Evolutionary conservation across 2,797 vertebrate species (phyloP).

Genomic region (Tapera naevia): DNA sequence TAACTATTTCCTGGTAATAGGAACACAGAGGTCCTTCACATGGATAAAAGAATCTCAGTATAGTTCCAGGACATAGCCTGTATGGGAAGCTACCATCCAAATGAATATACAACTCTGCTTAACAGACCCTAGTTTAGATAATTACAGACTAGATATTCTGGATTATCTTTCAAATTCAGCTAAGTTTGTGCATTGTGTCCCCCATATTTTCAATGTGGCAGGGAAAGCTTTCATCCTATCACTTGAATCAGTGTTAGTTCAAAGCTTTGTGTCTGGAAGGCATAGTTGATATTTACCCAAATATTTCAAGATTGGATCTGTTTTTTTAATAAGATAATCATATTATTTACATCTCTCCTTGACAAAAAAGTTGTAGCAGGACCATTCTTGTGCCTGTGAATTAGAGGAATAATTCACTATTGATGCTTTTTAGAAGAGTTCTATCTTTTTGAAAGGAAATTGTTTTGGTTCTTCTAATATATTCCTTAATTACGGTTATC

Average conservation of each 20-base stretch:
- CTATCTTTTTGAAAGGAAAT: neutral
- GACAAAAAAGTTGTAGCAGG: neutral
- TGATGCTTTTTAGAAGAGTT: neutral
- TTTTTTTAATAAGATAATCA: neutral
- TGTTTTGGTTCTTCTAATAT: neutral
- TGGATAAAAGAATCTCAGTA: neutral
- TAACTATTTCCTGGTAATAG: constrained; percentile 79
- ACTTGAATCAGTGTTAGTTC: neutral
- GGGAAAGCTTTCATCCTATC: neutral
- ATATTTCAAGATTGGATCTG: neutral
- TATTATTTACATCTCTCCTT: neutral
- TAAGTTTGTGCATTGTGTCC: neutral
- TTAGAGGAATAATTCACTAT: neutral
- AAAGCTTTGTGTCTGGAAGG: neutral
- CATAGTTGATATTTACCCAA: neutral
- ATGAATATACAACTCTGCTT: neutral
- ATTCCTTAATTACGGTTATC: neutral
- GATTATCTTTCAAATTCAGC: neutral
- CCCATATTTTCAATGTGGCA: neutral
- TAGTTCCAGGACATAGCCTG: neutral
- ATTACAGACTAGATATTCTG: neutral
- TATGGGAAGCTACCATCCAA: neutral
- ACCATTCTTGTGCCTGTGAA: neutral
- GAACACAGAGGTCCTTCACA: constrained; percentile 39
- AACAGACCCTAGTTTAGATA: neutral